Evolutionary conservation across 2,113 vertebrate species (phyloP).

Genomic region (Vulpes vulpes): DNA sequence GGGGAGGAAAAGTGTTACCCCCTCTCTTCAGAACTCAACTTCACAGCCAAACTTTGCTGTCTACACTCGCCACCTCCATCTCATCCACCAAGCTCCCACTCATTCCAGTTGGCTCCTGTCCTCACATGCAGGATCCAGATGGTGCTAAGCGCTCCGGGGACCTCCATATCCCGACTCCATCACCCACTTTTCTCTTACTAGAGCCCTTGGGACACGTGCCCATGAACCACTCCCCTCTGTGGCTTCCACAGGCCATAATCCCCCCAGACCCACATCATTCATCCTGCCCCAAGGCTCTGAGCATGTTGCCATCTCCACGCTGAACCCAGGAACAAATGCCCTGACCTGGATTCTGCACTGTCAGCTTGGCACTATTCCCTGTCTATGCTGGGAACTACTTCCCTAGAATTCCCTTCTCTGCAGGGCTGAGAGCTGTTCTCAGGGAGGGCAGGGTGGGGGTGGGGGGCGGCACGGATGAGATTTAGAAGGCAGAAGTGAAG

Average conservation of each 20-base stretch:
- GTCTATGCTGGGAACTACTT: rapidly evolving
- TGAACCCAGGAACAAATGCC: rapidly evolving
- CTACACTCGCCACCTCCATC: neutral
- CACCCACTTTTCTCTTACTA: neutral
- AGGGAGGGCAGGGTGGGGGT: neutral
- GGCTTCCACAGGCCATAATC: neutral
- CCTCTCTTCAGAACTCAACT: neutral
- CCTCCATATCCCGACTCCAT: too few species aligned
- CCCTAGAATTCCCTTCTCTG: neutral
- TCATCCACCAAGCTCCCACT: too few species aligned
- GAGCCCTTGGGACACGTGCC: rapidly evolving
- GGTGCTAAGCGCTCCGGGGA: neutral
- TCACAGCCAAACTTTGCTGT: neutral
- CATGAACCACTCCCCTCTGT: neutral
- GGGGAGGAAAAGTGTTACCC: neutral
- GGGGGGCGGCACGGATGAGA: neutral
- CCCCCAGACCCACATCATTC: too few species aligned
- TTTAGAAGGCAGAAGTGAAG: neutral
- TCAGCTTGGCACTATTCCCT: neutral
- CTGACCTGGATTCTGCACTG: neutral
- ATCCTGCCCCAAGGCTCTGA: neutral
- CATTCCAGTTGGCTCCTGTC: neutral
- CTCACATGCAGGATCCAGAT: rapidly evolving
- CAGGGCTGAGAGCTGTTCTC: neutral
- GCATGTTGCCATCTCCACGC: too few species aligned